Conservation (phyloP, 2,113 vertebrate genomes). For the Isichthys henryi region DNA sequence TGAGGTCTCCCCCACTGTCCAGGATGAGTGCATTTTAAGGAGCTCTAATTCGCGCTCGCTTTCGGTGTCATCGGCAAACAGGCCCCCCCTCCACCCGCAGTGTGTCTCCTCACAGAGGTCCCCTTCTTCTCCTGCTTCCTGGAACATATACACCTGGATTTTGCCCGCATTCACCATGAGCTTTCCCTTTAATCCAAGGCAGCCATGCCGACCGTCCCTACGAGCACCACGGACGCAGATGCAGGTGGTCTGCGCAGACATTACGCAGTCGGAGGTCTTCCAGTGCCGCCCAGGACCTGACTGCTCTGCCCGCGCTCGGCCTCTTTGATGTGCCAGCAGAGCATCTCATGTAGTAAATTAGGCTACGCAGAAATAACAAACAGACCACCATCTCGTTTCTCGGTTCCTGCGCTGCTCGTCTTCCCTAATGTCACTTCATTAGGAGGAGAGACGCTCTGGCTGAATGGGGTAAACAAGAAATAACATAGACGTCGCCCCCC, state of each 20-base stretch:
- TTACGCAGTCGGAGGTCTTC: not conserved
- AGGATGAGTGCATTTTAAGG: not conserved
- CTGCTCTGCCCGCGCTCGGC: not conserved
- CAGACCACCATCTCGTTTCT: constrained; percentile 48
- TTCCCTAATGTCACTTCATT: constrained; percentile 64
- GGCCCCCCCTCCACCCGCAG: not conserved
- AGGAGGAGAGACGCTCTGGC: constrained; percentile 60
- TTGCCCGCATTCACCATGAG: not conserved
- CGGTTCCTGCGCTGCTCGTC: constrained; percentile 53
- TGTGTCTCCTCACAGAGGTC: not conserved
- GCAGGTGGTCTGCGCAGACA: not conserved
- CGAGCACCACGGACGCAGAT: not conserved
- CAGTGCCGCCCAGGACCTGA: not conserved
- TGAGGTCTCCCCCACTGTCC: not conserved
- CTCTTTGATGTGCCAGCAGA: not conserved
- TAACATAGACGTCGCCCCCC: not conserved
- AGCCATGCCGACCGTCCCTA: not conserved
- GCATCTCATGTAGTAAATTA: not conserved
- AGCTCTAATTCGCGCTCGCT: constrained; percentile 1
- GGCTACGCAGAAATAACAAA: constrained; percentile 51
- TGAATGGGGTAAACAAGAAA: constrained; percentile 40
- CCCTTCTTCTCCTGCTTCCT: not conserved
- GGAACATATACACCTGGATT: not conserved
- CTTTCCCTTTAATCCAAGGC: not conserved
- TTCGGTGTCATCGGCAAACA: not conserved